Evolutionary conservation across 2,888 invertebrate species (phyloP).

Genomic region (Calameuta pallipes): DNA sequence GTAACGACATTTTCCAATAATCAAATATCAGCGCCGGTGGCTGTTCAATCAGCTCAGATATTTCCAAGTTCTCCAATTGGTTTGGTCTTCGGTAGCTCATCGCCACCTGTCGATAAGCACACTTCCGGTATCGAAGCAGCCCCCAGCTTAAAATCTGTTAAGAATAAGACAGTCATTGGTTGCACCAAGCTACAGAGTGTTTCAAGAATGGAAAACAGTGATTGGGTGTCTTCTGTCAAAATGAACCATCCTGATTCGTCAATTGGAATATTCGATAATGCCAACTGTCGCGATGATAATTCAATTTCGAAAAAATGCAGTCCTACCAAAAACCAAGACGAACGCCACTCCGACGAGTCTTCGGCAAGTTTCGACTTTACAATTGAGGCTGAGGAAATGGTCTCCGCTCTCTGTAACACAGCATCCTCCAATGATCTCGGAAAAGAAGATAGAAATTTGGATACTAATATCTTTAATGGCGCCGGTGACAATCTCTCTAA

Average conservation of each 20-base stretch:
- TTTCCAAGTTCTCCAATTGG: slow-evolving; percentile 37
- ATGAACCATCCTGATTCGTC: neutral
- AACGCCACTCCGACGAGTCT: slow-evolving; percentile 65
- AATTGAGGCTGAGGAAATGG: slow-evolving; percentile 73
- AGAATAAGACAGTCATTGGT: neutral
- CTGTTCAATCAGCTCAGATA: slow-evolving; percentile 35
- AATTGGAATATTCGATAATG: neutral
- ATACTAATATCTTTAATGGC: slow-evolving; percentile 36
- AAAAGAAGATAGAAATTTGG: slow-evolving; percentile 13
- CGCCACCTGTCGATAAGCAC: slow-evolving; percentile 36
- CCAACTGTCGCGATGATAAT: neutral
- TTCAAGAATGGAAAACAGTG: slow-evolving; percentile 24
- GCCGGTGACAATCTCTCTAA: slow-evolving; percentile 47
- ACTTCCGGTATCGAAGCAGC: slow-evolving; percentile 22
- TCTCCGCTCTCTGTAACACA: slow-evolving; percentile 72
- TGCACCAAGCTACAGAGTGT: neutral
- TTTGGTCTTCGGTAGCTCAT: slow-evolving; percentile 22
- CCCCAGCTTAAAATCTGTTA: slow-evolving; percentile 10
- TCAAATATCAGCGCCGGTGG: slow-evolving; percentile 32
- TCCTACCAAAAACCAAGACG: slow-evolving; percentile 39
- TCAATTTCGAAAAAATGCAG: neutral
- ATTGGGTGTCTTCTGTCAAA: slow-evolving; percentile 29
- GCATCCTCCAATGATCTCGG: slow-evolving; percentile 52
- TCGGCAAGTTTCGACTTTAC: slow-evolving; percentile 72
- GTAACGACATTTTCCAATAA: slow-evolving; percentile 34